Base-by-base conservation (phyloP, 2,797 vertebrate species). In the Danio albolineatus region DNA sequence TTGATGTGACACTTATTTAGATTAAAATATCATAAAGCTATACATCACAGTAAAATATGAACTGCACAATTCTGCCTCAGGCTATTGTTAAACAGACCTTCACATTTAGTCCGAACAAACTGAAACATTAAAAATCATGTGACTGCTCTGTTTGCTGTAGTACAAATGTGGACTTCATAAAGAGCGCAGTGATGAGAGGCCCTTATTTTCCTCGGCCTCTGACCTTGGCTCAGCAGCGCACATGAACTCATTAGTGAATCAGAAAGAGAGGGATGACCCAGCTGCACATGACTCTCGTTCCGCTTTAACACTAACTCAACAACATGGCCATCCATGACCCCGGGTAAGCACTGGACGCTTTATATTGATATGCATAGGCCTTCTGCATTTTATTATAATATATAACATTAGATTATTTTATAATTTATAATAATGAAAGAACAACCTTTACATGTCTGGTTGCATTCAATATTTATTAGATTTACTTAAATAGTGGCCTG, bases 211-310 rank as follows among this genome's bases (percentile, higher is more conserved):
- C 28, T 16, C 21, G 6, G n/a, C 77, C 60, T n/a, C 16, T 79
- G 78, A 79, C 78, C 49, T 65, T 46, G 39, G 48, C 57, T 73
- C 48, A 54, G 13, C 12, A 61, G 49, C 65, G 5, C 69, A 61
- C 46, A 64, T 16, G 41, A 73, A 61, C 16, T 54, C 60, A 79
- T 79, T 79, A 73, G 39, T 65, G 78, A 73, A 14, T 79, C 67
- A 61, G 48, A 79, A 36, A 46, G 48, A 61, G 19, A 61, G 67
- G 73, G 76, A 19, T 54, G 57, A 79, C 67, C 59, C 57, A 46
- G 49, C 60, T n/a, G 78, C 78, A 73, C 59, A 53, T 73, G 78
- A 79, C 60, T 48, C 36, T 64, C n/a, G 2, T 72, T 65, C 49
- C 51, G 19, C 39, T 36, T 9, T 61, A 65, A 78, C 13, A 19